Conservation (phyloP, 2,888 invertebrate genomes). For the Philereme vetulata region DNA sequence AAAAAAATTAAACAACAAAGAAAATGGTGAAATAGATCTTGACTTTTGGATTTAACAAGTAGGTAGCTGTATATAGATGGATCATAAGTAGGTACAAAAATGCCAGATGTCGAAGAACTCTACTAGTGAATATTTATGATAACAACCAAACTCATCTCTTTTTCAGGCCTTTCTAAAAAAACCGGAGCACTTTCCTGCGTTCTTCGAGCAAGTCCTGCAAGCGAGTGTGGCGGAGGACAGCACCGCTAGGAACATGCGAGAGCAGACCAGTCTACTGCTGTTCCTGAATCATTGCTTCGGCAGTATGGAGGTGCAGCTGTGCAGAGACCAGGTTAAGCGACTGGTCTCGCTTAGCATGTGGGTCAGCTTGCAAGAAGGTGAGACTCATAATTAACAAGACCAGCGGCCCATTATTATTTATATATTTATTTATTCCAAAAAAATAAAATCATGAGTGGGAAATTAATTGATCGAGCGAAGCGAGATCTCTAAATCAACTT, state of each 20-base stretch:
- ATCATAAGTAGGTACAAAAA: too few relatives aligned
- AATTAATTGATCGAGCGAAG: too few relatives aligned
- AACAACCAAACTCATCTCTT: neutral
- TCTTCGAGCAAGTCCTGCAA: constrained; percentile 92
- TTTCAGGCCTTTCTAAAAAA: constrained; percentile 90
- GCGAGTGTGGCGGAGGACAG: constrained; percentile 87
- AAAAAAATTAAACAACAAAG: too few relatives aligned
- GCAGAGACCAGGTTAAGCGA: constrained; percentile 95
- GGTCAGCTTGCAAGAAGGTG: constrained; percentile 82
- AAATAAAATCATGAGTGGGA: too few relatives aligned
- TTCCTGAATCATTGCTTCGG: constrained; percentile 99
- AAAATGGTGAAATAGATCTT: too few relatives aligned
- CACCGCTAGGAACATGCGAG: constrained; percentile 77
- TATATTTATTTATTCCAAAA: too few relatives aligned
- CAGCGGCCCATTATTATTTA: too few relatives aligned
- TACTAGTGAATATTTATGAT: too few relatives aligned
- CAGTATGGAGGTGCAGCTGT: constrained; percentile 97
- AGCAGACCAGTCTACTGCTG: constrained; percentile 94
- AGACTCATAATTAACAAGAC: neutral
- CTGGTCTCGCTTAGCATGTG: constrained; percentile 97
- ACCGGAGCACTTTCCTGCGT: constrained; percentile 90
- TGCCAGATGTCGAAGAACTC: too few relatives aligned
- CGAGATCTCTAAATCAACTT: too few relatives aligned
- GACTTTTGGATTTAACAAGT: too few relatives aligned
- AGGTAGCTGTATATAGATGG: too few relatives aligned